Conservation (phyloP, 2,113 vertebrate genomes). For the Cyprinodon variegatus region DNA sequence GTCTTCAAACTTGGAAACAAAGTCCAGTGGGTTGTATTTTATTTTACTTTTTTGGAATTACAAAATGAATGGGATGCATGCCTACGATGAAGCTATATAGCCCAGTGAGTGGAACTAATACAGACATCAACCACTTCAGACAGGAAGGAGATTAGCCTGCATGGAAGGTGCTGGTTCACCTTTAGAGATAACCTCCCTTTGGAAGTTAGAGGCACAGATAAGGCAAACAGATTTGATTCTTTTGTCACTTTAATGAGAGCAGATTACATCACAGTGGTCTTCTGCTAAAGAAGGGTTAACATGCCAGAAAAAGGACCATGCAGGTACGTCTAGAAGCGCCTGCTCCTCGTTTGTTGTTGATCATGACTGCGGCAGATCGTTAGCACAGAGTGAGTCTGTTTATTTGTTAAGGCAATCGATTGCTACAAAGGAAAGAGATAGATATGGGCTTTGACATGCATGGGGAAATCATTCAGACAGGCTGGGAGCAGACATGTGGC, state of each 20-base stretch:
- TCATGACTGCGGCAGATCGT: not conserved
- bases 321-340: not conserved
- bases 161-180: not conserved
- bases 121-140: not conserved
- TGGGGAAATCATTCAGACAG: slow-evolving; percentile 24
- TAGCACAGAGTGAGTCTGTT: slow-evolving; percentile 25
- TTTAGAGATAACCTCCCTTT: not conserved
- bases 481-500: not conserved
- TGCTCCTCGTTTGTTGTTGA: not conserved
- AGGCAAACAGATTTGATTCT: not conserved
- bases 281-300: not conserved
- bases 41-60: no score
- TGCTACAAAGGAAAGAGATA: slow-evolving; percentile 49
- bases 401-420: slow-evolving; percentile 64
- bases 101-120: not conserved
- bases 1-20: no score
- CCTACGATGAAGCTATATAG: not conserved
- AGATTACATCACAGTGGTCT: not conserved
- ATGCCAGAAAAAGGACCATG: not conserved
- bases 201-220: not conserved
- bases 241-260: not conserved
- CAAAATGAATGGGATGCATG: not conserved
- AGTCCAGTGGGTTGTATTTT: no score
- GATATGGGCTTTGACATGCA: slow-evolving; percentile 42
- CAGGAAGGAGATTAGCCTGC: not conserved